Conservation (phyloP, 2,888 invertebrate species). For the Heliconius cydno region DNA sequence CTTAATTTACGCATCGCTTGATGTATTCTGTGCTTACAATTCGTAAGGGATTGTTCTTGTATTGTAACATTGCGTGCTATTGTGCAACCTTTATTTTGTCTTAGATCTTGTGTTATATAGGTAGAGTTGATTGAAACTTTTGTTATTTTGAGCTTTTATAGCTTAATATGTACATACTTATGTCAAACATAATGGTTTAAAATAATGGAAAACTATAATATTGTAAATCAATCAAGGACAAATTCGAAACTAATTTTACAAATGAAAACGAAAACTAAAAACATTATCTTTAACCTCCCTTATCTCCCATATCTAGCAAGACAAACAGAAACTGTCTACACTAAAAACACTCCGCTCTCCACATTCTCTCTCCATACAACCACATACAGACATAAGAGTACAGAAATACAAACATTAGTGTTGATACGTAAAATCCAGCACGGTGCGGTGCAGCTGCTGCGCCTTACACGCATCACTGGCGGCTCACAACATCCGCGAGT, state of each 20-base stretch:
- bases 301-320: not conserved
- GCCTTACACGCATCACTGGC: conserved; percentile 77
- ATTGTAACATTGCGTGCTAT: conserved; percentile 74
- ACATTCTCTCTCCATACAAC: not conserved
- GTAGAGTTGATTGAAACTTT: conserved; percentile 18
- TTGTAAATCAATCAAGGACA: not conserved
- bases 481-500: conserved; percentile 74
- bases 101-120: conserved; percentile 40
- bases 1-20: conserved; percentile 82
- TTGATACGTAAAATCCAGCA: conserved; percentile 18
- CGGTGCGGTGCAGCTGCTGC: conserved; percentile 66
- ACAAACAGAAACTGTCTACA: not conserved
- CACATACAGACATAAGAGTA: conserved; percentile 2
- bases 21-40: conserved; percentile 75
- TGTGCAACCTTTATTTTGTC: conserved; percentile 58
- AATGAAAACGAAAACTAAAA: not conserved
- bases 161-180: not conserved
- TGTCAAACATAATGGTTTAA: not conserved
- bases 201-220: not conserved
- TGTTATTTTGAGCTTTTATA: not conserved
- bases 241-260: not conserved
- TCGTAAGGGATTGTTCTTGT: conserved; percentile 78
- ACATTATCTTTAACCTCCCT: not conserved
- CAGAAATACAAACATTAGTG: conserved; percentile 26
- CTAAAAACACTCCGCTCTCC: conserved; percentile 5